Base-by-base conservation (phyloP, 2,113 vertebrate species). In the Ornithorhynchus anatinus region DNA sequence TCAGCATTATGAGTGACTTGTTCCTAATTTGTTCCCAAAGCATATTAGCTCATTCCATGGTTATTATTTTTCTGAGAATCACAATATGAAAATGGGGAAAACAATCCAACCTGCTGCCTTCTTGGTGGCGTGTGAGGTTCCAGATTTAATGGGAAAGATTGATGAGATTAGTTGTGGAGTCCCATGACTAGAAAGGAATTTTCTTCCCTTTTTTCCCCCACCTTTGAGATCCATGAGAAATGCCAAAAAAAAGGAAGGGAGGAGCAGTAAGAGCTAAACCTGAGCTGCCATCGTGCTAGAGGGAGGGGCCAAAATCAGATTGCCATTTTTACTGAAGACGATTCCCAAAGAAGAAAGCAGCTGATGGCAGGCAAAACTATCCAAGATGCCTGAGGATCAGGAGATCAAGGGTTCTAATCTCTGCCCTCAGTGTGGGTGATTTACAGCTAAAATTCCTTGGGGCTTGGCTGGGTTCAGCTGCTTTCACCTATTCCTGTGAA, bases 1-100 rank as follows among this genome's bases (percentile, higher is more conserved):
- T 10, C 22, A 0, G 0, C 15, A 57, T 6, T 23, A 5, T 45
- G 36, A 51, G 17, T 25, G 35, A 53, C 3, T 3, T 0, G 0
- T 6, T 51, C 59, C 59, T 60, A 11, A 37, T 2, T 11, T 47
- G 0, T 16, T 57, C 35, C 32, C 15, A 69, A 51, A n/a, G 12
- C 13, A 22, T n/a, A 25, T 4, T 1, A 1, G 15, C 13, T 12
- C 13, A 1, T n/a, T 29, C 5, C 33, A 1, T 2, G 12, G 11
- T 10, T 72, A 17, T n/a, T 40, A 16, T 15, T 8, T 64, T 43
- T 62, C 42, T 29, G 64, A 19, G 42, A 33, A 3, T 32, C 6
- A 9, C 3, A 0, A 22, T 14, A 0, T 3, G 36, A 3, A 72
- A 14, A 53, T 13, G 3, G 13, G 10, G n/a, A 58, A 25, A 4